phyloP scores from a whole-genome alignment of 2,888 invertebrate genomes.

The Dermolepida albohirtum region DNA sequence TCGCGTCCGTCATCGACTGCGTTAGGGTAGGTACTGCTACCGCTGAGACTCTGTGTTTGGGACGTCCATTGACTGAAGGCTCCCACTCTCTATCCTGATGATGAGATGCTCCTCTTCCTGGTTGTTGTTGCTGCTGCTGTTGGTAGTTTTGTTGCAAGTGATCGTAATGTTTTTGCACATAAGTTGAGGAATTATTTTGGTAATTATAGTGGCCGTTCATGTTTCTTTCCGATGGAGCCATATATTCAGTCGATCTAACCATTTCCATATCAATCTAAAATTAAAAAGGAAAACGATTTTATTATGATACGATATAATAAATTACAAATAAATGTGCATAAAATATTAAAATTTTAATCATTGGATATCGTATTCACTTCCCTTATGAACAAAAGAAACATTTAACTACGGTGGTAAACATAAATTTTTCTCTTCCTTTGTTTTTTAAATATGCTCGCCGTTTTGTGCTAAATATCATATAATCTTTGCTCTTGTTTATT shows the following conservation, averaged over 20 bases:
- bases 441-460: too few species aligned
- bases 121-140: slow-evolving; percentile 42
- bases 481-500: too few species aligned
- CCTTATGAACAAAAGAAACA: too few species aligned
- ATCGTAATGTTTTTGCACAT: slow-evolving; percentile 21
- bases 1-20: slow-evolving; percentile 53
- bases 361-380: too few species aligned
- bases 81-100: slow-evolving; percentile 56
- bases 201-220: slow-evolving; percentile 58
- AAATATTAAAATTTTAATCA: too few species aligned
- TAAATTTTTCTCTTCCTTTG: too few species aligned
- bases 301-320: too few species aligned
- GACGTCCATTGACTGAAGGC: slow-evolving; percentile 56
- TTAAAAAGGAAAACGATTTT: slow-evolving; percentile 39
- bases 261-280: slow-evolving; percentile 69
- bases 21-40: slow-evolving; percentile 59
- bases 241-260: slow-evolving; percentile 67
- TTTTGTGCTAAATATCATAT: too few species aligned
- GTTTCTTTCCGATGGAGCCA: slow-evolving; percentile 60
- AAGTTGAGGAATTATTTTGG: slow-evolving; percentile 31
- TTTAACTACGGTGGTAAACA: too few species aligned
- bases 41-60: slow-evolving; percentile 51
- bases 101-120: slow-evolving; percentile 40
- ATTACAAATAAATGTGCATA: too few species aligned
- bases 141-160: slow-evolving; percentile 40